These are phyloP conservation scores for Epizoanthus ramosus DNA, from an alignment of 92 coral and sea anemone species.

Conservation along the genomic window DNA sequence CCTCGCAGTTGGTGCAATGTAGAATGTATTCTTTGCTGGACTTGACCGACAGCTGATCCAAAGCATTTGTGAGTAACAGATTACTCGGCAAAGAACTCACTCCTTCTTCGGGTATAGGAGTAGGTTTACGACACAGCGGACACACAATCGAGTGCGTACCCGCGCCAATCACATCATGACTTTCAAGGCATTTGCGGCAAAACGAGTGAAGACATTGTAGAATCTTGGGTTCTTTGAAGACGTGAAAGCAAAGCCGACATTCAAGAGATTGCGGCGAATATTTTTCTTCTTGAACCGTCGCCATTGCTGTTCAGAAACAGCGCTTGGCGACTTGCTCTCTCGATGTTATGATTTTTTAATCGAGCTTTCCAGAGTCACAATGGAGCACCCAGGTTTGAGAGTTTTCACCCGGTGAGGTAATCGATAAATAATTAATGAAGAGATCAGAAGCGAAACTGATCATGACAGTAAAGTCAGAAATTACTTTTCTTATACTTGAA, in stretches of 20 bases:
- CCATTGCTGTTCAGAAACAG: slow-evolving; percentile 63
- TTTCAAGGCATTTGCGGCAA: slow-evolving; percentile 87
- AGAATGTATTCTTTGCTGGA: slow-evolving; percentile 87
- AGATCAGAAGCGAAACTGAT: not conserved
- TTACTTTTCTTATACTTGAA: not conserved
- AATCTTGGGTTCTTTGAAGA: slow-evolving; percentile 85
- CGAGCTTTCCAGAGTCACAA: slow-evolving; percentile 57
- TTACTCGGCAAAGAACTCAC: slow-evolving; percentile 65
- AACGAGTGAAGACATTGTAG: slow-evolving; percentile 84
- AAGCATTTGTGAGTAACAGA: slow-evolving; percentile 81
- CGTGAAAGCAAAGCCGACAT: slow-evolving; percentile 78
- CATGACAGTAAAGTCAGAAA: not conserved
- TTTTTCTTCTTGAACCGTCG: slow-evolving; percentile 80
- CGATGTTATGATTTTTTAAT: slow-evolving; percentile 82
- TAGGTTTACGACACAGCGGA: slow-evolving; percentile 87
- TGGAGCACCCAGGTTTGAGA: slow-evolving; percentile 41
- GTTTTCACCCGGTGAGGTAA: slow-evolving; percentile 67
- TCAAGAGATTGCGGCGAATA: slow-evolving; percentile 88
- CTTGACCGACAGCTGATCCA: slow-evolving; percentile 88
- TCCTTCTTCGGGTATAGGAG: slow-evolving; percentile 82
- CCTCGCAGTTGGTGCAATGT: slow-evolving; percentile 91
- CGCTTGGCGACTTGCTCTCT: slow-evolving; percentile 8
- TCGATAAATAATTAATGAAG: slow-evolving; percentile 19
- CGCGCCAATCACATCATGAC: slow-evolving; percentile 86
- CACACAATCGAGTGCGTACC: slow-evolving; percentile 87